A percentile compares a stretch with the other conserved stretches of the same genome.
These are phyloP conservation scores for Scolopax mira DNA, from an alignment of 2,113 vertebrate species.

Conservation along the genomic window DNA sequence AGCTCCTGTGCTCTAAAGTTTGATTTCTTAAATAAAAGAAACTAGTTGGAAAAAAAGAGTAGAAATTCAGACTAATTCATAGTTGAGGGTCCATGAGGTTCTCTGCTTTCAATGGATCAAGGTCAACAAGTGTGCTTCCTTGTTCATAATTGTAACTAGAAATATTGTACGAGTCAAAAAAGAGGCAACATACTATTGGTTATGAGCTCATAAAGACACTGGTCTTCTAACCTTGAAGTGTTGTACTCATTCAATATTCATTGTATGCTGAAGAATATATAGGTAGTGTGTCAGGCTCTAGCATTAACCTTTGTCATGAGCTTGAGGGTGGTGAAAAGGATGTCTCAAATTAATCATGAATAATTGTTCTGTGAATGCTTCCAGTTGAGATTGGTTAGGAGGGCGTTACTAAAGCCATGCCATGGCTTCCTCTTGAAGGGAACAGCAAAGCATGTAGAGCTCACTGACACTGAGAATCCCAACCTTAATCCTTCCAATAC, in stretches of 20 bases:
- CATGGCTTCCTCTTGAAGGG: not conserved
- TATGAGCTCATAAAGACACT: not conserved
- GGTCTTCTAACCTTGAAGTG: not conserved
- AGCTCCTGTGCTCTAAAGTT: not conserved
- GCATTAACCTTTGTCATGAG: not conserved
- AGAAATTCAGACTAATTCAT: not conserved
- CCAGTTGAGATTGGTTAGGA: not conserved
- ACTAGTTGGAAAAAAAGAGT: not conserved
- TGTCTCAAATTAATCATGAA: not conserved
- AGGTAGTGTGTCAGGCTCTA: not conserved
- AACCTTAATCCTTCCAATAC: not conserved
- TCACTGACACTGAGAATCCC: not conserved
- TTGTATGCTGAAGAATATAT: not conserved
- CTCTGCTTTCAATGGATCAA: not conserved
- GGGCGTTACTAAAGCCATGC: not conserved
- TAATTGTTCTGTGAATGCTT: not conserved
- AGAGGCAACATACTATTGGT: not conserved
- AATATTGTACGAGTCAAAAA: not conserved
- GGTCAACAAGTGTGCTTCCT: not conserved
- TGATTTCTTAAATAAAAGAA: not conserved
- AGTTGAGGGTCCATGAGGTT: not conserved
- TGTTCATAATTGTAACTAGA: not conserved
- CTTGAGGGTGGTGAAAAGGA: too few relatives aligned
- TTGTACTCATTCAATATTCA: not conserved
- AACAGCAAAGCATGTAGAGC: accelerated